Conservation (phyloP, 2,888 invertebrate species). For the Luffia ferchaultella region DNA sequence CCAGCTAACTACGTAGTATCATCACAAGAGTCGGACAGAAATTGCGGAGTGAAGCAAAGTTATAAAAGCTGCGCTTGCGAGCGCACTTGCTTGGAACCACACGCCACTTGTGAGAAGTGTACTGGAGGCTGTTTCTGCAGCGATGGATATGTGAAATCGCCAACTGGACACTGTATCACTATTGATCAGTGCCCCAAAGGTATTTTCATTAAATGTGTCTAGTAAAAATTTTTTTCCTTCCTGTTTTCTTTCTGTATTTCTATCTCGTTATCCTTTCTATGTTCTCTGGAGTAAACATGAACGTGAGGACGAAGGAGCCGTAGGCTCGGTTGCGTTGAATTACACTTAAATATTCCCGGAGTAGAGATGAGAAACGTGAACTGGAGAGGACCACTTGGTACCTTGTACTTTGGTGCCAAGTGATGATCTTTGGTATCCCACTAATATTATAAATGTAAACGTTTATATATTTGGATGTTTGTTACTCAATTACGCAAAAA, state of each 20-base stretch:
- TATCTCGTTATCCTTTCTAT: slow-evolving; percentile 5
- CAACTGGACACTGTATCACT: slow-evolving; percentile 30
- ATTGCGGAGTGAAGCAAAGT: neutral
- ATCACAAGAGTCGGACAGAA: neutral
- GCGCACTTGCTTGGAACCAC: neutral
- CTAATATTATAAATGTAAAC: too few species aligned
- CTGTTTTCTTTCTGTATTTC: too few species aligned
- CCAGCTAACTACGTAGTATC: slow-evolving; percentile 8
- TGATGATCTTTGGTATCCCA: too few species aligned
- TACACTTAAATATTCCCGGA: too few species aligned
- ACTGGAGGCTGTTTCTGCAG: slow-evolving; percentile 36
- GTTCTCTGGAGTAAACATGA: slow-evolving; percentile 7
- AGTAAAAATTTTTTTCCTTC: neutral
- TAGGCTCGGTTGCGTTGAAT: too few species aligned
- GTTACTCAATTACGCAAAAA: too few species aligned
- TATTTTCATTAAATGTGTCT: slow-evolving; percentile 9
- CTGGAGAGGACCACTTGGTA: too few species aligned
- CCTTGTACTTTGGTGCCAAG: too few species aligned
- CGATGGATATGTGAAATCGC: slow-evolving; percentile 28
- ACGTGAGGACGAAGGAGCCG: too few species aligned
- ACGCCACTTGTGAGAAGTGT: slow-evolving; percentile 16
- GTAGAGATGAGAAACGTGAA: too few species aligned
- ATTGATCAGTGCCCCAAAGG: slow-evolving; percentile 33
- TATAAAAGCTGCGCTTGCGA: neutral
- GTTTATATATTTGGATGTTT: too few species aligned